These are phyloP conservation scores for Chloromyia formosa DNA, from an alignment of 2,888 invertebrate genomes.

Conservation along the genomic window DNA sequence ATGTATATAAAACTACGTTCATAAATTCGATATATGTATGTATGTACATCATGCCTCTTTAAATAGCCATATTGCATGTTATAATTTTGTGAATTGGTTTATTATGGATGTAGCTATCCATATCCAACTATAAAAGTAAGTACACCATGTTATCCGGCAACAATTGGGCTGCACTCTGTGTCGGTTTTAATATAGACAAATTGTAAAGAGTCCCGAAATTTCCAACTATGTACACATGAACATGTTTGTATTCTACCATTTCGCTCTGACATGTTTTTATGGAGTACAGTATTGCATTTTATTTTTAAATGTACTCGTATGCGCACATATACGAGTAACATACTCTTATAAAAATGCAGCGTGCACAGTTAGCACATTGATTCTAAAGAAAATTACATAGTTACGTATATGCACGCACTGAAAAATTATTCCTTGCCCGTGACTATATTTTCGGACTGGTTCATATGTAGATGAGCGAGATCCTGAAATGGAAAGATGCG, in stretches of 20 bases:
- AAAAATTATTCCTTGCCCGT: conserved; percentile 18
- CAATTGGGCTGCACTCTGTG: too few relatives aligned
- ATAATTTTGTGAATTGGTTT: too few relatives aligned
- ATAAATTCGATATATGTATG: too few relatives aligned
- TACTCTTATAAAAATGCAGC: neutral
- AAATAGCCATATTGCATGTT: too few relatives aligned
- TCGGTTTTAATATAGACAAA: too few relatives aligned
- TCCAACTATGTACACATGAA: neutral
- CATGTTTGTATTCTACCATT: neutral
- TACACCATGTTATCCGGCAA: too few relatives aligned
- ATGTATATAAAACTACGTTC: too few relatives aligned
- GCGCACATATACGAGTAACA: neutral
- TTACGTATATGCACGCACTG: neutral
- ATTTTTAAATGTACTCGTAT: neutral
- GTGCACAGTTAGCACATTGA: neutral
- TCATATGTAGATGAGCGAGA: conserved; percentile 1
- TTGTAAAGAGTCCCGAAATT: too few relatives aligned
- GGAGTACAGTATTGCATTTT: conserved; percentile 1
- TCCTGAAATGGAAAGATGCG: neutral
- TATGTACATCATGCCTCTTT: too few relatives aligned
- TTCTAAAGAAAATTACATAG: conserved; percentile 4
- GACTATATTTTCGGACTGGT: neutral
- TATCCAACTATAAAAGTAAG: too few relatives aligned
- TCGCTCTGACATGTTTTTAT: neutral
- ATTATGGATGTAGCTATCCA: too few relatives aligned